Evolutionary conservation across 2,113 vertebrate genomes (phyloP), one percentile per base, ranked within the genome.

Genomic region (Prunella himalayana): DNA sequence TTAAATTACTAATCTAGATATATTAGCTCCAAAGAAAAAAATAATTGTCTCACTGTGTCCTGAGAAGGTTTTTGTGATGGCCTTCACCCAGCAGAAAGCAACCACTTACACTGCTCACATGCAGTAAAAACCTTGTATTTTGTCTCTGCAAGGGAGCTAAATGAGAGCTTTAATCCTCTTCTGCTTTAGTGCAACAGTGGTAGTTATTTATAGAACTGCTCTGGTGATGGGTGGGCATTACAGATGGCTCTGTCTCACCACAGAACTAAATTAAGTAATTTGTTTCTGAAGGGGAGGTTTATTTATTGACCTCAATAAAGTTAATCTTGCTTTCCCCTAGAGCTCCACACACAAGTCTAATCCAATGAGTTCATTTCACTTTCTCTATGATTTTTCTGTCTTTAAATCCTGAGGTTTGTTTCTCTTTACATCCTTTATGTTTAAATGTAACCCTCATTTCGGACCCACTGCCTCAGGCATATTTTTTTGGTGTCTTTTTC

Each of bases 291-390:
- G 47, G 59, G 57, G 50, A 82, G 85, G 71, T 88, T 95, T 95
- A 61, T 94, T 95, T 93, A 94, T 53, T 92, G 92, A 96, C 94
- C 94, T 96, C 97, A 95, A 83, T 93, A 95, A 82, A 95, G 91
- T 93, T 95, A 95, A 94, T 94, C 87, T 90, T 88, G 54, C 83
- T 82, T 92, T 95, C 0, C 41, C 82, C 80, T 88, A 27, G 49
- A 92, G 85, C 87, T 92, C 60, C 68, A 85, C 17, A 33, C 21
- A 70, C 25, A 31, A 71, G 13, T 86, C 28, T 81, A 92, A 95
- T 93, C 87, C 68, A 63, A 35, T 0, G 4, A 17, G 68, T 86
- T 90, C 27, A n/a, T 86, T 94, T 93, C 42, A 83, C 47, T 66
- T 81, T 37, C 27, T 51, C 39, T 83, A 33, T 44, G 17, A 56